Base-by-base conservation (phyloP, 2,888 invertebrate genomes). In the Plusia festucae region DNA sequence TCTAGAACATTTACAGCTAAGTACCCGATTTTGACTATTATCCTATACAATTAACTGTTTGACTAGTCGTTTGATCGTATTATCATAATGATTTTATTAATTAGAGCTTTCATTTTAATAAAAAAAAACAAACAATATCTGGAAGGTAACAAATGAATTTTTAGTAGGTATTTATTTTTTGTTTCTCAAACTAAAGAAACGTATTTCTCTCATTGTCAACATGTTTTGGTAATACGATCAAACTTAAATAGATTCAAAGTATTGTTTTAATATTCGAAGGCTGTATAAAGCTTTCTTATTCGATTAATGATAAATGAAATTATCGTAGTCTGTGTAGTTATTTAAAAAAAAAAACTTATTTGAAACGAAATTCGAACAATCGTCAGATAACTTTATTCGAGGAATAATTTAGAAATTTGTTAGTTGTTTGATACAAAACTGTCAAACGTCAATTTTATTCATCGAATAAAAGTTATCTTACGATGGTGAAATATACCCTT, bases 1-100 rank as follows among this genome's bases (percentile, higher is more conserved):
- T 84, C 87, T 90, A 90, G 60, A 86, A 89, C 86, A 86, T 86
- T 85, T 84, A 82, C 72, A 78, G 68, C 79, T 81, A 81, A 68
- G 69, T 85, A 88, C 85, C 85, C 87, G 65, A 86, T 84, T 84
- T 79, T 65, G 53, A 69, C 78, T 81, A 81, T 67, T 76, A 79
- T 66, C 24, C 76, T 81, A 78, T 60, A 79, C 60, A 73, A 57
- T 56, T 69, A 78, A 61, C 68, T 78, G 76, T 70, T 65, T 54
- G 46, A 69, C 61, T 76, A 76, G 53, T 13, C 16, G 53, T 52
- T 65, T 60, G 49, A 40, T 58, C 16, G 61, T 40, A 61, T 53
- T 51, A 40, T 16, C 58, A 55, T 52, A 40, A 65, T n/a, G n/a
- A n/a, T n/a, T 40, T 40, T 40, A 40, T 7, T 30, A 2, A 30